Percentiles rank a stretch among this genome's conserved stretches.
Conservation (phyloP, 2,797 vertebrate genomes). For the Cossypha caffra region DNA sequence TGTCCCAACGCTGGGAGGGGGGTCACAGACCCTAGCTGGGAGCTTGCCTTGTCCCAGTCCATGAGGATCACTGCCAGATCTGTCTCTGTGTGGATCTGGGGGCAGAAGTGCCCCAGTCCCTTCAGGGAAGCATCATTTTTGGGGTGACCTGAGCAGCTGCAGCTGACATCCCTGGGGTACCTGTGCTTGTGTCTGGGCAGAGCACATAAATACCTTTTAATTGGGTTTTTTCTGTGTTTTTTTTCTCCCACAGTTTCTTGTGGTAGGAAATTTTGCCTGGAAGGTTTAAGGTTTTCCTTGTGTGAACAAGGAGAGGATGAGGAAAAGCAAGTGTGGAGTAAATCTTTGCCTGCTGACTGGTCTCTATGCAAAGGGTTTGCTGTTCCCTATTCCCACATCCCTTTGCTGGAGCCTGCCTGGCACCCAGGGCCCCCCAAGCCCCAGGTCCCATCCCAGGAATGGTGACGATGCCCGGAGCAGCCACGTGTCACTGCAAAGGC, state of each 20-base stretch:
- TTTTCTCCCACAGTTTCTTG: neutral
- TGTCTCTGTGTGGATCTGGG: neutral
- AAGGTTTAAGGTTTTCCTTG: neutral
- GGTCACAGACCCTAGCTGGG: accelerated
- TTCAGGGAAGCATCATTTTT: accelerated
- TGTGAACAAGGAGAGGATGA: neutral
- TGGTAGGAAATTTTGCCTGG: accelerated
- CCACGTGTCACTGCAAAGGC: conserved; percentile 32
- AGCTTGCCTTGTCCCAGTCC: neutral
- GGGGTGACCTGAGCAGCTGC: neutral
- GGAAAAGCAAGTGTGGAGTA: neutral
- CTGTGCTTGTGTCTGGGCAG: neutral
- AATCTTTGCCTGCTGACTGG: neutral
- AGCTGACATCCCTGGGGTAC: accelerated
- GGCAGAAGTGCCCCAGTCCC: no score
- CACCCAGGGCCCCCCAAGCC: neutral
- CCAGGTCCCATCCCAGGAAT: accelerated
- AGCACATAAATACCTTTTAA: neutral
- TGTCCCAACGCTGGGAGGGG: accelerated
- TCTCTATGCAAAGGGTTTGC: accelerated
- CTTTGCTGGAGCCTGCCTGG: neutral
- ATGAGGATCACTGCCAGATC: neutral
- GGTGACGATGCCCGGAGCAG: neutral
- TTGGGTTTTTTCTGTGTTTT: neutral
- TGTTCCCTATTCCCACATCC: neutral